These are phyloP conservation scores for Esox niger DNA, from an alignment of 2,113 vertebrate species.

Conservation along the genomic window DNA sequence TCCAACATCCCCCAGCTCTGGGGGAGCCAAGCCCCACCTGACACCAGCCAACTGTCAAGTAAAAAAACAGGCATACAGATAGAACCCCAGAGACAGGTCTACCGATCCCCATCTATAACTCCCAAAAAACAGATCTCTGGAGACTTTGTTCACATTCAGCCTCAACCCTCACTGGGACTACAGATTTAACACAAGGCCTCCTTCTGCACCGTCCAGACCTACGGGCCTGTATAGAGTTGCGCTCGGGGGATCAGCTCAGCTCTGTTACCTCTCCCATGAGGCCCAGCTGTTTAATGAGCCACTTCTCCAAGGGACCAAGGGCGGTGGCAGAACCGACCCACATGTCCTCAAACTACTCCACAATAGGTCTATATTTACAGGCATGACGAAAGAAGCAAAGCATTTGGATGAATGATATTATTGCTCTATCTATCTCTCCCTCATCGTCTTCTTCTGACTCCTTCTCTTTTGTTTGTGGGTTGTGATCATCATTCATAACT, in stretches of 20 bases:
- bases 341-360: too few species aligned
- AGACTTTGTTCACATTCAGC: not conserved
- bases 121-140: not conserved
- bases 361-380: too few species aligned
- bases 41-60: not conserved
- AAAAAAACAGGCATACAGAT: not conserved
- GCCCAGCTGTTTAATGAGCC: not conserved
- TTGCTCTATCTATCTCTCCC: too few species aligned
- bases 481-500: too few species aligned
- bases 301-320: not conserved
- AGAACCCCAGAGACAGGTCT: not conserved
- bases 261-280: constrained; percentile 9
- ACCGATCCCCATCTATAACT: not conserved
- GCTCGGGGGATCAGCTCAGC: not conserved
- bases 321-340: not conserved
- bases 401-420: too few species aligned
- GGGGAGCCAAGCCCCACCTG: constrained; percentile 13
- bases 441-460: too few species aligned
- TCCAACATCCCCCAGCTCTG: not conserved
- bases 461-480: too few species aligned
- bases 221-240: not conserved
- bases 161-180: not conserved
- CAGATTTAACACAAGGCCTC: not conserved
- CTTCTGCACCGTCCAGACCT: not conserved
- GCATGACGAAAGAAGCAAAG: too few species aligned